Base-by-base conservation (phyloP, 1,140 invertebrate species). In the Drosophila micromelanica region DNA sequence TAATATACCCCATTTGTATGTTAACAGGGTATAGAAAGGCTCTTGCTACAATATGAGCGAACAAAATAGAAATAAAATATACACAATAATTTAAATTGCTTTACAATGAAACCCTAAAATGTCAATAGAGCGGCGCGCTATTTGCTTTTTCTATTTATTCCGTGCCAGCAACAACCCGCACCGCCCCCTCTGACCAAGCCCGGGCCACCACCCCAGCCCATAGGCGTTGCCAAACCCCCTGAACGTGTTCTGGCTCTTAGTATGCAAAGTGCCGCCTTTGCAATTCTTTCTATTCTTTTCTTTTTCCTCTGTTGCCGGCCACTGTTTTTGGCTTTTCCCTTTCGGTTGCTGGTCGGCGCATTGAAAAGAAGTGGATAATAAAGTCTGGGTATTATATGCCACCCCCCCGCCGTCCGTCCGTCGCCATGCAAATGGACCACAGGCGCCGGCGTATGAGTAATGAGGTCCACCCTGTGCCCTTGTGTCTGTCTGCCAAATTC, bases 31-130 rank as follows among this genome's bases (percentile, higher is more conserved):
- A 57, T 57, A 27, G 5, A 37, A 11, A 9, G 32, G 17, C 3
- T 27, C 45, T 23, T 8, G 48, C 9, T 8, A 60, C 35, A 17
- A 52, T 49, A 45, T 15, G 13, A 42, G 37, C 38, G 45, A 59
- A 46, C 51, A 68, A 76, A 80, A 59, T 75, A 56, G 79, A 82
- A 78, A 73, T 80, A 84, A 87, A 87, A 82, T 73, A 86, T 77
- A 89, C 72, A 89, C 84, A 89, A 89, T 89, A 89, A 89, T 89
- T 89, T 89, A 89, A 89, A 89, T 89, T 89, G 84, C 84, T 89
- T 89, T 89, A 89, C 84, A 89, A 89, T 89, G 84, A 89, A 89
- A 89, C 84, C 84, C 84, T 74, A 84, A 89, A 89, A 89, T 89
- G 84, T 84, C 84, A 89, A 89, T 89, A 84, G 80, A 89, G 65